A percentile compares a stretch with the other conserved stretches of the same genome.
phyloP scores from a whole-genome alignment of 2,888 invertebrate species.

The Leptogaster cylindrica region DNA sequence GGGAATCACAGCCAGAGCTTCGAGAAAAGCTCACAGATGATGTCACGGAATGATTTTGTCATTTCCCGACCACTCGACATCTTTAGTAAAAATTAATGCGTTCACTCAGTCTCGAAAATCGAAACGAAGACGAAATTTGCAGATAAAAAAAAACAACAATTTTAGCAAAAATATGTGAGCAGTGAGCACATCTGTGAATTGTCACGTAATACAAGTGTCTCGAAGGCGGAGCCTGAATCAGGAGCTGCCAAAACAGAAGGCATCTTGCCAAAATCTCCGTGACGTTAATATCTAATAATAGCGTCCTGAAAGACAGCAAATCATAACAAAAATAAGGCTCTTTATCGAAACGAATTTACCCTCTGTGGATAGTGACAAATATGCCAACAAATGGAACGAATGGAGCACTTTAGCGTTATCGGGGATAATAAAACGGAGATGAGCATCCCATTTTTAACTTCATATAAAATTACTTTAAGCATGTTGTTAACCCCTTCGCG shows the following conservation, averaged over 20 bases:
- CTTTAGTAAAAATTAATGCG: constrained; percentile 32
- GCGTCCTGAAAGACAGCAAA: constrained; percentile 10
- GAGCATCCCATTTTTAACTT: too few species aligned
- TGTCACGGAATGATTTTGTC: constrained; percentile 29
- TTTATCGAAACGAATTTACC: neutral
- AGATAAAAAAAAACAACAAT: too few species aligned
- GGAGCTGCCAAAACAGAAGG: constrained; percentile 3
- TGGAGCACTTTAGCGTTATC: neutral
- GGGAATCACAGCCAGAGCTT: neutral
- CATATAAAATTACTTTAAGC: too few species aligned
- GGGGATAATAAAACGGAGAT: neutral
- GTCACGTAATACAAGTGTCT: constrained; percentile 32
- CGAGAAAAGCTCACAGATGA: constrained; percentile 1
- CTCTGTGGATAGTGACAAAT: constrained; percentile 4
- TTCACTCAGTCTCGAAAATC: constrained; percentile 1
- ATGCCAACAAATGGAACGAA: neutral
- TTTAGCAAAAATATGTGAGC: constrained; percentile 1
- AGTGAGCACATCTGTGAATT: constrained; percentile 24
- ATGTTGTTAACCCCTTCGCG: neutral
- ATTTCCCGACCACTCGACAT: neutral
- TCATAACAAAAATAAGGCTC: constrained; percentile 35
- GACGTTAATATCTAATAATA: constrained; percentile 26
- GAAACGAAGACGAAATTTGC: constrained; percentile 6
- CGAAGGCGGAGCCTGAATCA: neutral
- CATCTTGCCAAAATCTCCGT: constrained; percentile 16